Base-by-base conservation (phyloP, 2,797 vertebrate species). In the Myotis planiceps region DNA sequence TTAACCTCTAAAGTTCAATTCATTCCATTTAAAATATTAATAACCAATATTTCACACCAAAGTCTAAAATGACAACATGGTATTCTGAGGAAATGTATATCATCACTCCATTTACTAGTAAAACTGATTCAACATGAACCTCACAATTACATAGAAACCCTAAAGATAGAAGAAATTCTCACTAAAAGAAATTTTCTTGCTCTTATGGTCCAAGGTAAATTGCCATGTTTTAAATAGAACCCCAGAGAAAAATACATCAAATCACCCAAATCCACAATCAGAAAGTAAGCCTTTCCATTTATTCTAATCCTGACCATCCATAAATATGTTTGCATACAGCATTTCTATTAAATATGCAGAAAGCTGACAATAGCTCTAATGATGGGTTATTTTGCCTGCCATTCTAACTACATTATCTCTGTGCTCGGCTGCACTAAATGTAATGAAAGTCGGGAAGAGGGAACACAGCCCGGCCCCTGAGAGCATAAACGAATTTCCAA, bases 401-500 rank as follows among this genome's bases (percentile, higher is more conserved):
- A 6, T 37, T 96, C 63, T 92, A 83, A 63, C 69, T n/a, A 19
- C 53, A 85, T 81, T 63, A 74, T 80, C 0, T 47, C 19, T 78
- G 63, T 39, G 89, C 65, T 78, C 83, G 51, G n/a, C 27, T 90
- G 58, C 42, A 81, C 84, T 90, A 75, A 92, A 84, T 80, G 47
- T 79, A 60, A 80, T 95, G 76, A 93, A 53, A 16, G 83, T 10
- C 0, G 34, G 13, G 75, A 14, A 18, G 71, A 42, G 37, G 37
- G 49, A 34, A 96, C 68, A 65, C 19, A 96, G 66, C 23, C 32
- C 21, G 63, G 65, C 29, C 85, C 95, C 29, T 8, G 66, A 96
- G 75, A 91, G 88, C 32, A 72, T 92, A 82, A 94, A 94, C 86
- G 95, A 80, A 34, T 81, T 96, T 97, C 93, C 58, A 85, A 92